phyloP scores from a whole-genome alignment of 2,888 invertebrate genomes.

The Phragmatobia fuliginosa region DNA sequence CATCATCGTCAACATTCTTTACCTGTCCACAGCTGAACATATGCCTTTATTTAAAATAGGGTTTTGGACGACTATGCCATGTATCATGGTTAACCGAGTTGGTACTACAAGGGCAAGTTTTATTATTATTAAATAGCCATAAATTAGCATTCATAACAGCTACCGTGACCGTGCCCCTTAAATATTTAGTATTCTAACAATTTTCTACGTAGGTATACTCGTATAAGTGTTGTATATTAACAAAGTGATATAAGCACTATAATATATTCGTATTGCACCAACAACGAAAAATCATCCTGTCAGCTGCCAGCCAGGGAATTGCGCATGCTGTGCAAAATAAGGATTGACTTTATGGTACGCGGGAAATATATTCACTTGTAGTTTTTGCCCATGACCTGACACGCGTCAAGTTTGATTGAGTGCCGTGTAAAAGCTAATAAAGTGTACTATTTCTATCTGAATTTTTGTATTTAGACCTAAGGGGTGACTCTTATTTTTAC shows the following conservation, averaged over 20 bases:
- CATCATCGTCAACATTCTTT: too few relatives aligned
- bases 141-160: background rate
- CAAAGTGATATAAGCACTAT: background rate
- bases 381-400: conserved; percentile 9
- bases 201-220: background rate
- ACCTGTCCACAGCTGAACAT: too few relatives aligned
- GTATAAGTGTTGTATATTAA: too few relatives aligned
- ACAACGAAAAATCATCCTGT: conserved; percentile 4
- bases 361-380: conserved; percentile 20
- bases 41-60: too few relatives aligned
- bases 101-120: too few relatives aligned
- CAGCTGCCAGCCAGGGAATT: conserved; percentile 10
- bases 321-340: conserved; percentile 26
- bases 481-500: background rate
- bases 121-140: too few relatives aligned
- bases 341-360: conserved; percentile 12
- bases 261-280: background rate
- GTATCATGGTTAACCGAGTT: too few relatives aligned
- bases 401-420: conserved; percentile 13
- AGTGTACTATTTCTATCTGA: too few relatives aligned
- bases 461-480: background rate
- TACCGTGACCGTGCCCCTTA: background rate
- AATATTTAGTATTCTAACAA: background rate
- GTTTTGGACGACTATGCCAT: too few relatives aligned
- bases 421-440: background rate